Percentiles rank a stretch among this genome's conserved stretches.
These are phyloP conservation scores for Pammene aurita DNA, from an alignment of 2,888 invertebrate species.

Conservation along the genomic window DNA sequence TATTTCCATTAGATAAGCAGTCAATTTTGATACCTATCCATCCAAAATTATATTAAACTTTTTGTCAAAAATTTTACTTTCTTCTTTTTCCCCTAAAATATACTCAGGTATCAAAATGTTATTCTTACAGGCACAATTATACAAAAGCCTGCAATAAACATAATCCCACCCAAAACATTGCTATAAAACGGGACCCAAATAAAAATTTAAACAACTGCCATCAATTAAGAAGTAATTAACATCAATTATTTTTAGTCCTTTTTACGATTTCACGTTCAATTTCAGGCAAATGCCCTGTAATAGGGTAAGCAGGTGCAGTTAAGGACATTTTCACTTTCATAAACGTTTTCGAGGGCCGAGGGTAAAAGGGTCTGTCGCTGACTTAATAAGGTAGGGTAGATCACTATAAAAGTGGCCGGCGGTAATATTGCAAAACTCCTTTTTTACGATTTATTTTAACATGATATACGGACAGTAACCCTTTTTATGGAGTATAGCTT, in stretches of 20 bases:
- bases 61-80: too few species aligned
- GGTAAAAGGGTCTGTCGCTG: slow-evolving; percentile 64
- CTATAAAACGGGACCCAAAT: slow-evolving; percentile 21
- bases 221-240: slow-evolving; percentile 57
- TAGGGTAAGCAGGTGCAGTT: slow-evolving; percentile 69
- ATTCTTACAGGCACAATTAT: neutral
- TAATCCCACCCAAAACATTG: slow-evolving; percentile 25
- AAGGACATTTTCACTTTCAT: slow-evolving; percentile 70
- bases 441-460: slow-evolving; percentile 61
- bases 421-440: slow-evolving; percentile 64
- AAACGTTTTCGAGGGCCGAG: slow-evolving; percentile 60
- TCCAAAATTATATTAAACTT: too few species aligned
- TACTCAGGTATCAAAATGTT: neutral
- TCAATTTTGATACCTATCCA: too few species aligned
- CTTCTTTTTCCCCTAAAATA: too few species aligned
- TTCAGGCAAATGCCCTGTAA: slow-evolving; percentile 54
- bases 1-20: too few species aligned
- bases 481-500: slow-evolving; percentile 42
- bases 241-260: slow-evolving; percentile 49
- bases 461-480: slow-evolving; percentile 53
- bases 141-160: slow-evolving; percentile 17
- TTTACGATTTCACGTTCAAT: slow-evolving; percentile 53
- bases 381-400: slow-evolving; percentile 71
- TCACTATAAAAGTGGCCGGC: slow-evolving; percentile 66
- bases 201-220: slow-evolving; percentile 51